phyloP scores from a whole-genome alignment of 2,797 vertebrate species.

The Numenius phaeopus region DNA sequence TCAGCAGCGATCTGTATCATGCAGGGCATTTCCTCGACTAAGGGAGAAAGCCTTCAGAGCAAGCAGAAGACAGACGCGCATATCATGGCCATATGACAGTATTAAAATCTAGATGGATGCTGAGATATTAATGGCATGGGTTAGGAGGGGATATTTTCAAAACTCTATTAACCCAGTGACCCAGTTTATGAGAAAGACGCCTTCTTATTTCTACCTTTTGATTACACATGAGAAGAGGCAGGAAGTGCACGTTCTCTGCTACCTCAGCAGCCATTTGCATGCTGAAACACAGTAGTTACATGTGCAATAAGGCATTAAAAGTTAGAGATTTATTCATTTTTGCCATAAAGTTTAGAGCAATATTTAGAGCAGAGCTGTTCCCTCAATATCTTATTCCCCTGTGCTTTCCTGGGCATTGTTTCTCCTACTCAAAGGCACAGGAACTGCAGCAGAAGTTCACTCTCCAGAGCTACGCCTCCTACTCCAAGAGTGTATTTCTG shows the following conservation, averaged over 20 bases:
- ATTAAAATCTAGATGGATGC: constrained; percentile 11
- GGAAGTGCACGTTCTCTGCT: background rate
- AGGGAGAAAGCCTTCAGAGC: background rate
- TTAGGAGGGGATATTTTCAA: background rate
- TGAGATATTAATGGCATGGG: background rate
- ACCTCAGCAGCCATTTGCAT: background rate
- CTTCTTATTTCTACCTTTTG: background rate
- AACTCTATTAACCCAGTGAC: constrained; percentile 45
- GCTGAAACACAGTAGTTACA: background rate
- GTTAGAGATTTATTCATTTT: background rate
- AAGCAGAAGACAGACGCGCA: background rate
- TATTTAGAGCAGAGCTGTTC: background rate
- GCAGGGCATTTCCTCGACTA: background rate
- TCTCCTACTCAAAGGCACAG: background rate
- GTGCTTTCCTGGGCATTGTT: background rate
- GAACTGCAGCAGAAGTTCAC: background rate
- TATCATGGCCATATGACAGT: background rate
- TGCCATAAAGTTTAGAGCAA: background rate
- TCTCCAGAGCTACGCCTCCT: background rate
- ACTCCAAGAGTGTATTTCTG: background rate
- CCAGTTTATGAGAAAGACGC: background rate
- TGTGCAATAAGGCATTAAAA: background rate
- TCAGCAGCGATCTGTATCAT: constrained; percentile 5
- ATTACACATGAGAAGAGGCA: background rate
- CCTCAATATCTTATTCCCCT: background rate